A percentile compares a stretch with the other conserved stretches of the same genome.
Evolutionary conservation across 2,113 vertebrate genomes (phyloP).

Genomic region (Callipepla californica): DNA sequence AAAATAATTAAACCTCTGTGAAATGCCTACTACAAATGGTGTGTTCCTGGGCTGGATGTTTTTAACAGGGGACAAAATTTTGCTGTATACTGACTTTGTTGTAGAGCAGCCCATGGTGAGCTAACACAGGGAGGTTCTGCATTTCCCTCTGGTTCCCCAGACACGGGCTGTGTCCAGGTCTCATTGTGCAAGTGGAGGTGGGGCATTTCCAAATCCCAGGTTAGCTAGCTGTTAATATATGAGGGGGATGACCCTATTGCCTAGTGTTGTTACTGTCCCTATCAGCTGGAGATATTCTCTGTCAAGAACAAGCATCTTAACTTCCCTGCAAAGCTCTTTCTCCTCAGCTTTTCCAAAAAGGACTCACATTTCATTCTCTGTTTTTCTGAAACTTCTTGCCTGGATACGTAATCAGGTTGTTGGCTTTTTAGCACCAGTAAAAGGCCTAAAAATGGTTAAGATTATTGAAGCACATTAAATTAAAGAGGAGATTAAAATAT

Average conservation of each 20-base stretch:
- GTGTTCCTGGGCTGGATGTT: neutral
- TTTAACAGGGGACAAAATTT: neutral
- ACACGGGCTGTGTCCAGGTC: neutral
- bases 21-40: conserved; percentile 10
- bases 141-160: neutral
- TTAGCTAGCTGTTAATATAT: neutral
- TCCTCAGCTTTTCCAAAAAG: neutral
- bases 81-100: neutral
- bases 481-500: conserved; percentile 40
- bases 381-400: neutral
- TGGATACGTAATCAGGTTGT: neutral
- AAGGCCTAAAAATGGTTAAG: neutral
- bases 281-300: neutral
- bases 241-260: neutral
- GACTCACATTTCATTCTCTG: neutral
- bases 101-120: neutral
- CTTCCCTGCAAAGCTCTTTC: neutral
- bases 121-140: neutral
- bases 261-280: neutral
- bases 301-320: neutral
- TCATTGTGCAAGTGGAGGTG: neutral
- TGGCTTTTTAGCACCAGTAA: neutral
- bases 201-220: neutral
- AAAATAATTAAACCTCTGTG: neutral
- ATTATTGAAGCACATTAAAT: neutral